Percentiles rank a stretch among this genome's conserved stretches.
Conservation (phyloP, 2,797 vertebrate species). For the Acanthopagrus latus region DNA sequence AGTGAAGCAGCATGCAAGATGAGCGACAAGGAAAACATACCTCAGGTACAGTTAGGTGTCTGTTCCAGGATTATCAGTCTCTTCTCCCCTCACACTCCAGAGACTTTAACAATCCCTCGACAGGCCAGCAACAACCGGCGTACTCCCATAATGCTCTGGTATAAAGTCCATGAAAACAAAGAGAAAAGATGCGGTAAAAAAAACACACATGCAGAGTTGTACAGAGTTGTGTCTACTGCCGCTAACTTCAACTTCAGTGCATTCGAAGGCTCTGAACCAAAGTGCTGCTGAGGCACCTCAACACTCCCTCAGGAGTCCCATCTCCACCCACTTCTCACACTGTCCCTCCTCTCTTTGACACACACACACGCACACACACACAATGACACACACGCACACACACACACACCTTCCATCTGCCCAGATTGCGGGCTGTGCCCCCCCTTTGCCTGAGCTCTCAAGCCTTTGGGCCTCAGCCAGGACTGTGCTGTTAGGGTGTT, state of each 20-base stretch:
- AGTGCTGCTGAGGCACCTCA: conserved; percentile 77
- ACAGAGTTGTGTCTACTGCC: conserved; percentile 27
- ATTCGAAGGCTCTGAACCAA: conserved; percentile 70
- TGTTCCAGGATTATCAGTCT: conserved; percentile 60
- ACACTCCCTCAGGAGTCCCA: conserved; percentile 75
- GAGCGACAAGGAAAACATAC: conserved; percentile 58
- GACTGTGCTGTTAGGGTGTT: conserved; percentile 42
- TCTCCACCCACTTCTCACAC: conserved; percentile 77
- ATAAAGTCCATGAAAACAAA: conserved; percentile 36
- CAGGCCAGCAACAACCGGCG: not conserved
- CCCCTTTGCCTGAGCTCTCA: conserved; percentile 53
- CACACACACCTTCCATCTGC: conserved; percentile 64
- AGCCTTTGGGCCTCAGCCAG: conserved; percentile 74
- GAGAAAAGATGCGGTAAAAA: not conserved
- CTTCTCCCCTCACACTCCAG: conserved; percentile 53
- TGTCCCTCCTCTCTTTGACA: conserved; percentile 71
- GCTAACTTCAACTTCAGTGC: conserved; percentile 58
- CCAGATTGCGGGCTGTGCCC: conserved; percentile 73
- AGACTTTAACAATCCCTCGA: conserved; percentile 62
- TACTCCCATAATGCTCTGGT: conserved; percentile 65
- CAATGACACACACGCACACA: conserved; percentile 62
- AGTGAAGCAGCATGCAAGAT: conserved; percentile 1
- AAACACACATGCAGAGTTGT: conserved; percentile 1
- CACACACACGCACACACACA: conserved; percentile 55
- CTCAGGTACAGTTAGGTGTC: conserved; percentile 67